Evolutionary conservation across 2,113 vertebrate species (phyloP), one percentile per base, ranked within the genome.

Genomic region (Bujurquina vittata): DNA sequence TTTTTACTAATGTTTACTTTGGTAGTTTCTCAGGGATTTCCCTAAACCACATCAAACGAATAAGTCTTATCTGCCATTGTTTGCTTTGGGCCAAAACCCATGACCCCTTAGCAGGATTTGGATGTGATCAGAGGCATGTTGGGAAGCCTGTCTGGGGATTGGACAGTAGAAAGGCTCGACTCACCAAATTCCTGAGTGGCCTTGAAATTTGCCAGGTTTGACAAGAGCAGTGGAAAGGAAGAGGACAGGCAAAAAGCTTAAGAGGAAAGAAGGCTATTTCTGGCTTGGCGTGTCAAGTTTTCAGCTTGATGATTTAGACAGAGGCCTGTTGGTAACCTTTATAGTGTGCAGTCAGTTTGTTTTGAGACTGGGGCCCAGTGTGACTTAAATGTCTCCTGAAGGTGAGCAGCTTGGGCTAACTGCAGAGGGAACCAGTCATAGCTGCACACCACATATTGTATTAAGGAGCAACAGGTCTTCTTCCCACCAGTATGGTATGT

Each of bases 181-280:
- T 82, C 73, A 72, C 84, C 55, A 40, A 83, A 91, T 92, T 93
- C 91, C 82, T 78, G 61, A 80, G 29, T 86, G 26, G 20, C 75
- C 55, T 75, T 91, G 87, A 90, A 91, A 90, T 90, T 89, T 89
- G 80, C 87, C 83, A 84, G 85, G 79, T 87, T 91, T 93, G 75
- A 92, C 77, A 89, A 89, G 62, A 81, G 87, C 65, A 56, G 69
- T 63, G 79, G 77, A 84, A 90, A 83, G 74, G 80, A 74, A 84
- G 61, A 86, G 78, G 85, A 73, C 40, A 46, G 74, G 73, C 55
- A 33, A 69, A 80, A 80, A 75, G 22, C 55, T 65, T 26, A 84
- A 33, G 84, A 86, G 75, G 59, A 67, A 74, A 78, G 75, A 62
- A 26, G 77, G 61, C 90, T 91, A 81, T 89, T 90, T 87, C 72